A percentile compares a stretch with the other conserved stretches of the same genome.
These are phyloP conservation scores for Epinephelus awoara DNA, from an alignment of 2,797 vertebrate genomes.

Conservation along the genomic window DNA sequence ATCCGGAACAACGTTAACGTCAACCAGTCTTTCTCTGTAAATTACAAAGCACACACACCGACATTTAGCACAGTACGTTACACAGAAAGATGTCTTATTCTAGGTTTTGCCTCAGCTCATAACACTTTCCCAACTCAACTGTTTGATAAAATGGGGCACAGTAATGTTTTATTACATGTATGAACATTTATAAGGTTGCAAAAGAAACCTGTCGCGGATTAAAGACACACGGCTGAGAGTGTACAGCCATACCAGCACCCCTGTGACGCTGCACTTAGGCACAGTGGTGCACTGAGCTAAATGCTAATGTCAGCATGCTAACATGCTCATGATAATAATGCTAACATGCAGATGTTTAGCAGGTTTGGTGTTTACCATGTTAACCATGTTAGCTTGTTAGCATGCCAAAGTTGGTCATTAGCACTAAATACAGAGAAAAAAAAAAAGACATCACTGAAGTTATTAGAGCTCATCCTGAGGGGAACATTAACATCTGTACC, in stretches of 20 bases:
- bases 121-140: neutral
- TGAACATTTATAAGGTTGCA: slow-evolving; percentile 17
- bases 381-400: neutral
- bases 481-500: neutral
- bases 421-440: neutral
- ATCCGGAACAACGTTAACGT: slow-evolving; percentile 9
- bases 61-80: slow-evolving; percentile 58
- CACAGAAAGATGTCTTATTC: slow-evolving; percentile 44
- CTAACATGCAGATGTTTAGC: slow-evolving; percentile 16
- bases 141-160: slow-evolving; percentile 20
- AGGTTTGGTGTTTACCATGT: neutral
- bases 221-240: neutral
- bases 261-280: neutral
- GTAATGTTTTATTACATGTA: slow-evolving; percentile 20
- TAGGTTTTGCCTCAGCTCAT: slow-evolving; percentile 18
- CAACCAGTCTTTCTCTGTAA: slow-evolving; percentile 22
- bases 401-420: slow-evolving; percentile 3
- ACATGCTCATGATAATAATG: slow-evolving; percentile 11
- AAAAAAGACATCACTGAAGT: neutral
- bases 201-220: neutral
- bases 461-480: neutral
- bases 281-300: slow-evolving; percentile 13
- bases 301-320: slow-evolving; percentile 1
- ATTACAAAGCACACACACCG: slow-evolving; percentile 34
- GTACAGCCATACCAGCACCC: too few species aligned